phyloP scores from a whole-genome alignment of 2,888 invertebrate genomes.

The Nephrotoma appendiculata region DNA sequence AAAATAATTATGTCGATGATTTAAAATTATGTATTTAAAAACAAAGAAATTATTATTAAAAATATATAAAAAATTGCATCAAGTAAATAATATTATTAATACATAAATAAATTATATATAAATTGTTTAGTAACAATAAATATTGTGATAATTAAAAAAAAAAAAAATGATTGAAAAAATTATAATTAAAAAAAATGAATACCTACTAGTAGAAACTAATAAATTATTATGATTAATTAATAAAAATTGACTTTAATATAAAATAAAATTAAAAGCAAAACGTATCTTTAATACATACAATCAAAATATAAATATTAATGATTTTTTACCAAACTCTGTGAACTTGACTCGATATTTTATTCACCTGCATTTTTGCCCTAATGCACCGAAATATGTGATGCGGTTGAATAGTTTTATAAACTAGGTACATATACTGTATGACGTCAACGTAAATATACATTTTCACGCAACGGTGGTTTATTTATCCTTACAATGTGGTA shows the following conservation, averaged over 20 bases:
- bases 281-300: not conserved
- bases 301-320: not conserved
- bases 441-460: not conserved
- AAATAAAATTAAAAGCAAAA: not conserved
- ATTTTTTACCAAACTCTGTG: not conserved
- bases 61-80: not conserved
- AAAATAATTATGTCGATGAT: not conserved
- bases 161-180: not conserved
- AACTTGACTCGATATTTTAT: not conserved
- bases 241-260: not conserved
- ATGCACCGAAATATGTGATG: not conserved
- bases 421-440: not conserved
- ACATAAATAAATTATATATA: not conserved
- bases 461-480: not conserved
- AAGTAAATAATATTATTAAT: not conserved
- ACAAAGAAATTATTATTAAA: not conserved
- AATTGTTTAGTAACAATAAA: not conserved
- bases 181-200: not conserved
- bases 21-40: not conserved
- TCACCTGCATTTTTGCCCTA: not conserved
- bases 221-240: not conserved
- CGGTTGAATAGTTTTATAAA: not conserved
- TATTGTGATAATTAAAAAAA: not conserved
- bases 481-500: not conserved
- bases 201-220: not conserved